These are phyloP conservation scores for Crotalus tigris DNA, from an alignment of 2,113 vertebrate species.

Conservation along the genomic window DNA sequence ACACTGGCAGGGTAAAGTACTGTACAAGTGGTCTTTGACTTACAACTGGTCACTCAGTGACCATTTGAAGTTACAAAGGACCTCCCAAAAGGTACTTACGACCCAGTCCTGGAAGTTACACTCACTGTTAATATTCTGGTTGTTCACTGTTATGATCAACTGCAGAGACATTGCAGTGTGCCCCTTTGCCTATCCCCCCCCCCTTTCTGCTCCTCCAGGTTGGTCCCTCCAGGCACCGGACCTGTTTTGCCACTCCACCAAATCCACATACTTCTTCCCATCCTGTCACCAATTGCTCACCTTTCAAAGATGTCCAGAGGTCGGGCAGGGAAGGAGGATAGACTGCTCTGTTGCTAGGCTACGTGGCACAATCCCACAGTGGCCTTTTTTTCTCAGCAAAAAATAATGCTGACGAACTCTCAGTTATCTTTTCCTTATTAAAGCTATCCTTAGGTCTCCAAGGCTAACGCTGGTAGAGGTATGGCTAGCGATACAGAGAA, in stretches of 20 bases:
- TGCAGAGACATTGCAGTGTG: background rate
- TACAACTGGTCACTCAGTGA: background rate
- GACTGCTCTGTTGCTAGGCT: background rate
- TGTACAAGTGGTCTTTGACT: background rate
- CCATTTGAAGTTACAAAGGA: background rate
- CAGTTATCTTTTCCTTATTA: background rate
- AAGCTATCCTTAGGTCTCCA: background rate
- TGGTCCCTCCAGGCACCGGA: no score
- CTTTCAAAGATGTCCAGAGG: background rate
- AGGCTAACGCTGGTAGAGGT: background rate
- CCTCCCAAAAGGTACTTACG: background rate
- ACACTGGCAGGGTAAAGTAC: background rate
- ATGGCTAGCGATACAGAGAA: background rate
- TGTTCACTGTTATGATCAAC: background rate
- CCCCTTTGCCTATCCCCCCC: background rate
- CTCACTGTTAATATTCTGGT: background rate
- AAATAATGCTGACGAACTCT: background rate
- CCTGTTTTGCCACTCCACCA: no score
- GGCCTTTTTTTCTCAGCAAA: background rate
- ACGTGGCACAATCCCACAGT: background rate
- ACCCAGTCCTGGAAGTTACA: background rate
- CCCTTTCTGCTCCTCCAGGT: background rate
- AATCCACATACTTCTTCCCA: background rate
- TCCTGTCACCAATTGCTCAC: background rate
- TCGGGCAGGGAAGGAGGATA: background rate